Percentiles rank a stretch among this genome's conserved stretches.
Conservation (phyloP, 2,888 invertebrate genomes). For the Yponomeuta cagnagella region DNA sequence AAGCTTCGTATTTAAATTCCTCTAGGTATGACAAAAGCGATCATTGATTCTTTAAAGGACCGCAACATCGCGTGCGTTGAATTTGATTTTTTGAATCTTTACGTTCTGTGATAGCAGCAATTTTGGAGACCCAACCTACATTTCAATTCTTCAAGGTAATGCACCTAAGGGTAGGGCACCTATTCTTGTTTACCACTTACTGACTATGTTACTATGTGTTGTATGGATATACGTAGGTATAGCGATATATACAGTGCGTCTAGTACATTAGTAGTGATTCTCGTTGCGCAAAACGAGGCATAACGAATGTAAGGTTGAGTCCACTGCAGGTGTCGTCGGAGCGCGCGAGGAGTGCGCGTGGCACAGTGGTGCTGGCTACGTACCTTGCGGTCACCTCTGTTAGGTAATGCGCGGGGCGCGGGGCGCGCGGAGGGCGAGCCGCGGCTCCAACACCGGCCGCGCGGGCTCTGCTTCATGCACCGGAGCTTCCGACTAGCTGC, state of each 20-base stretch:
- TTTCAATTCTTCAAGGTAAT: not conserved
- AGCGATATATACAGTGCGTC: not conserved
- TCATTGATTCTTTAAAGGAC: no score
- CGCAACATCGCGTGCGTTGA: not conserved
- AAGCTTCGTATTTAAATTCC: no score
- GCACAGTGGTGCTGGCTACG: not conserved
- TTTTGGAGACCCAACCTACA: not conserved
- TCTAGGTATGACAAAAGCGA: no score
- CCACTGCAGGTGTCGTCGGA: not conserved
- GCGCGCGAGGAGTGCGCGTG: not conserved
- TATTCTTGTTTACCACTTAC: not conserved
- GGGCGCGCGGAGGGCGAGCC: conserved; percentile 22
- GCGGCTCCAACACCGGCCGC: not conserved
- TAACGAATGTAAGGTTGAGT: not conserved
- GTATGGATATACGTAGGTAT: not conserved
- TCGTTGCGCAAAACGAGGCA: not conserved
- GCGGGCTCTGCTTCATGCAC: conserved; percentile 11
- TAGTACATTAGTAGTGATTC: not conserved
- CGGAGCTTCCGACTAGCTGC: conserved; percentile 39
- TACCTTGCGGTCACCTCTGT: conserved; percentile 11
- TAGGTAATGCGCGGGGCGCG: conserved; percentile 15
- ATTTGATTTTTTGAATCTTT: not conserved
- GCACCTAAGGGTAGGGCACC: not conserved
- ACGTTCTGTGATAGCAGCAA: not conserved
- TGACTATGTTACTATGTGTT: not conserved